Percentiles rank a stretch among this genome's conserved stretches.
Conservation (phyloP, 2,888 invertebrate genomes). For the Brachypalpus laphriformis region DNA sequence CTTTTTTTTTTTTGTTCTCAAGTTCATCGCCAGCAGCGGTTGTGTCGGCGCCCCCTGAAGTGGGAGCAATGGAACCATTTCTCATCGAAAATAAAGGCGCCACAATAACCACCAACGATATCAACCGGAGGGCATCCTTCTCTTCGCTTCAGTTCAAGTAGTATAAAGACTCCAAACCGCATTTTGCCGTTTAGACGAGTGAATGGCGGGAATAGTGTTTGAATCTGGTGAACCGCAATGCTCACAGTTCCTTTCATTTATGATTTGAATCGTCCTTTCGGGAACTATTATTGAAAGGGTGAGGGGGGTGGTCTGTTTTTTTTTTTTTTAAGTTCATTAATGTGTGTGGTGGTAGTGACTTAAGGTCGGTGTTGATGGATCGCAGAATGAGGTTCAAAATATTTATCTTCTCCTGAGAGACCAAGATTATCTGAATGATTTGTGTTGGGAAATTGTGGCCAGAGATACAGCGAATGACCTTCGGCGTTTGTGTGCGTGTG, state of each 20-base stretch:
- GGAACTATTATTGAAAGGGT: neutral
- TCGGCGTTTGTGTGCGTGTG: constrained; percentile 3
- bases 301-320: neutral
- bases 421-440: constrained; percentile 44
- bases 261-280: constrained; percentile 2
- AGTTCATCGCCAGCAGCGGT: constrained; percentile 30
- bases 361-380: constrained; percentile 16
- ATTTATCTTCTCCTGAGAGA: constrained; percentile 2
- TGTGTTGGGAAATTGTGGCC: constrained; percentile 19
- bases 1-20: neutral
- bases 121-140: constrained; percentile 18
- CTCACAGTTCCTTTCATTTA: constrained; percentile 17
- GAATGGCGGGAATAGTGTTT: constrained; percentile 21
- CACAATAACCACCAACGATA: constrained; percentile 33
- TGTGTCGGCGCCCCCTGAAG: constrained; percentile 12
- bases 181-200: constrained; percentile 10
- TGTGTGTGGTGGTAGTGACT: neutral
- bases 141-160: neutral
- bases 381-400: constrained; percentile 9
- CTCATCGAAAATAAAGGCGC: constrained; percentile 44
- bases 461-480: constrained; percentile 16
- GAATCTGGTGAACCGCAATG: constrained; percentile 34
- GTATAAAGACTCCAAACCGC: constrained; percentile 13
- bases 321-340: constrained; percentile 4
- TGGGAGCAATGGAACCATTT: constrained; percentile 46